phyloP scores from a whole-genome alignment of 2,888 invertebrate genomes.

The Hydraecia micacea region DNA sequence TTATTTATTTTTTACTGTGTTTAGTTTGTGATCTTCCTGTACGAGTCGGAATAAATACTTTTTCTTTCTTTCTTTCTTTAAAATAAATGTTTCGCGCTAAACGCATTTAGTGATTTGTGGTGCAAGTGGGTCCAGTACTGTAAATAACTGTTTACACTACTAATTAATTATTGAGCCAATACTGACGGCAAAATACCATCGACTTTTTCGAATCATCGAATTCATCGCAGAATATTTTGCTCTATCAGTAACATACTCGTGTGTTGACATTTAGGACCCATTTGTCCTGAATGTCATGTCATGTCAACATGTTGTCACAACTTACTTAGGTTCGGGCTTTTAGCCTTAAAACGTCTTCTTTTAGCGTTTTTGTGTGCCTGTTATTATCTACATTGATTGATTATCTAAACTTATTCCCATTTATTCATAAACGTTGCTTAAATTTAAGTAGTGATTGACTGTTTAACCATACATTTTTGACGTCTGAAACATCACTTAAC shows the following conservation, averaged over 20 bases:
- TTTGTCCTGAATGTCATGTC: constrained; percentile 1
- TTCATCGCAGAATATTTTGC: constrained; percentile 4
- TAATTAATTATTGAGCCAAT: neutral
- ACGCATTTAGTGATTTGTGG: neutral
- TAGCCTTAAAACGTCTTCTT: neutral
- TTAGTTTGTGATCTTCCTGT: too few relatives aligned
- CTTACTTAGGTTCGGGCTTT: constrained; percentile 11
- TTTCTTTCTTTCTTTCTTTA: too few relatives aligned
- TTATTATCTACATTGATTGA: neutral
- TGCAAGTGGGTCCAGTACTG: neutral
- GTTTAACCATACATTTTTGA: too few relatives aligned
- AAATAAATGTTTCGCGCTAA: neutral
- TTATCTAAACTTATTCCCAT: neutral
- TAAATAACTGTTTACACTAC: neutral
- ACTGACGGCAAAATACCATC: neutral
- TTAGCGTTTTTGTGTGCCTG: neutral
- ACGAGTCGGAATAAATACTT: too few relatives aligned
- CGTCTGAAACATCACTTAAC: too few relatives aligned
- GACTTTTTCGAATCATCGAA: too few relatives aligned
- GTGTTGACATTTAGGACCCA: constrained; percentile 5
- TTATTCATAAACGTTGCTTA: too few relatives aligned
- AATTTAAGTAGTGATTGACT: too few relatives aligned
- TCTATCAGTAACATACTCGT: constrained; percentile 22
- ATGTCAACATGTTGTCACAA: constrained; percentile 17
- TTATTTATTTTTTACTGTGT: too few relatives aligned